phyloP scores from a whole-genome alignment of 2,113 vertebrate genomes.

The Corapipo altera region DNA sequence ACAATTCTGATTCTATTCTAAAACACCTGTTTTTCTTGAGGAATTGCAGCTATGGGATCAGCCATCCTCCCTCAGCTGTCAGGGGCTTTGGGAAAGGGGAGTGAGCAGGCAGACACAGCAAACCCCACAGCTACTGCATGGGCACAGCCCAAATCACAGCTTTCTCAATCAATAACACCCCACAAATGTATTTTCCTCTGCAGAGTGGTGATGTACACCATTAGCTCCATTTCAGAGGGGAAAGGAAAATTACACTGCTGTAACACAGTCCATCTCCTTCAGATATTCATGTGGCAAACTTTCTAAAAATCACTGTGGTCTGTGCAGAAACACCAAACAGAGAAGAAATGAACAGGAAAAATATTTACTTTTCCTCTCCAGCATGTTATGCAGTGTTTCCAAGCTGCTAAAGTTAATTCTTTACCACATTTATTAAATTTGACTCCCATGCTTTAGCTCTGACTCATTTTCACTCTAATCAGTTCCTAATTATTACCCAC shows the following conservation, averaged over 20 bases:
- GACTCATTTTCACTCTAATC: slow-evolving; percentile 12
- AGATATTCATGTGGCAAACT: neutral
- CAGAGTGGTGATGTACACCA: neutral
- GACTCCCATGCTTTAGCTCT: neutral
- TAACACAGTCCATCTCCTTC: neutral
- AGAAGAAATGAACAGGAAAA: neutral
- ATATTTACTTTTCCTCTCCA: neutral
- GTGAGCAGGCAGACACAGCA: neutral
- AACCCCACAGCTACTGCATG: neutral
- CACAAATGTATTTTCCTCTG: neutral
- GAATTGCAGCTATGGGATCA: neutral
- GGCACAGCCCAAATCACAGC: neutral
- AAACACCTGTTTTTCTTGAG: neutral
- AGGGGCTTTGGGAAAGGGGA: neutral
- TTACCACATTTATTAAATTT: neutral
- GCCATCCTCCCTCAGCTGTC: neutral
- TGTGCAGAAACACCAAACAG: neutral
- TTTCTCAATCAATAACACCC: neutral
- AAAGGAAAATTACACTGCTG: neutral
- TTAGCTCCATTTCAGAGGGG: neutral
- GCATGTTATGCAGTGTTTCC: neutral
- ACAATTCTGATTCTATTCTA: neutral
- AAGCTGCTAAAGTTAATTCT: neutral
- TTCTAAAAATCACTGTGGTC: neutral
- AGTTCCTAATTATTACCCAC: neutral